Evolutionary conservation across 2,888 invertebrate genomes (phyloP).

Genomic region (Chrysina gloriosa): DNA sequence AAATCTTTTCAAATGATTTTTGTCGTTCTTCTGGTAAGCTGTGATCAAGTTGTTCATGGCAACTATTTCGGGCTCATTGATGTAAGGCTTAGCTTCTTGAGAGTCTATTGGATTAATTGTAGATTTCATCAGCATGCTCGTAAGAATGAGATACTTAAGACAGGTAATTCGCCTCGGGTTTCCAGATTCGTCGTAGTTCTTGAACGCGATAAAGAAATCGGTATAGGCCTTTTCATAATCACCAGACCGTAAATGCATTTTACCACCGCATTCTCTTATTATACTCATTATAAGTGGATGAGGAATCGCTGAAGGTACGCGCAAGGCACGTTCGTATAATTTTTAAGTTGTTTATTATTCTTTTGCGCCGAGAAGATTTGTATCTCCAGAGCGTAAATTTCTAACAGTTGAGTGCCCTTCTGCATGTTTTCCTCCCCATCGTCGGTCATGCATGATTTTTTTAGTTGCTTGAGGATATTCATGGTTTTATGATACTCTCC

Average conservation of each 20-base stretch:
- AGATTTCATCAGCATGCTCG: conserved; percentile 99
- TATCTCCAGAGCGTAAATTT: conserved; percentile 98
- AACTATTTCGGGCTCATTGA: conserved; percentile 97
- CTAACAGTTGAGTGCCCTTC: conserved; percentile 96
- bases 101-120: conserved; percentile 99
- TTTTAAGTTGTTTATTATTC: conserved; percentile 97
- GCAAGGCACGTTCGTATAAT: conserved; percentile 95
- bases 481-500: conserved; percentile 92
- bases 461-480: conserved; percentile 94
- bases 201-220: conserved; percentile 99
- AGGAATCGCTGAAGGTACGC: conserved; percentile 98
- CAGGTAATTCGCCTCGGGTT: conserved; percentile 96
- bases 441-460: conserved; percentile 95
- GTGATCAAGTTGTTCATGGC: conserved; percentile 98
- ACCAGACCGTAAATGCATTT: conserved; percentile 98
- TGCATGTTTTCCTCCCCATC: conserved; percentile 96
- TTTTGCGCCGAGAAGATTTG: conserved; percentile 99
- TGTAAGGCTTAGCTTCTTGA: conserved; percentile 99
- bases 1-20: conserved; percentile 96
- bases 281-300: conserved; percentile 99
- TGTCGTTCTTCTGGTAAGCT: conserved; percentile 97
- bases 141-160: conserved; percentile 96
- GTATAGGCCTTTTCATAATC: conserved; percentile 99
- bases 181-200: conserved; percentile 99
- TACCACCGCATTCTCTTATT: conserved; percentile 97